phyloP scores from a whole-genome alignment of 2,888 invertebrate genomes.

The Hetaerina titia region DNA sequence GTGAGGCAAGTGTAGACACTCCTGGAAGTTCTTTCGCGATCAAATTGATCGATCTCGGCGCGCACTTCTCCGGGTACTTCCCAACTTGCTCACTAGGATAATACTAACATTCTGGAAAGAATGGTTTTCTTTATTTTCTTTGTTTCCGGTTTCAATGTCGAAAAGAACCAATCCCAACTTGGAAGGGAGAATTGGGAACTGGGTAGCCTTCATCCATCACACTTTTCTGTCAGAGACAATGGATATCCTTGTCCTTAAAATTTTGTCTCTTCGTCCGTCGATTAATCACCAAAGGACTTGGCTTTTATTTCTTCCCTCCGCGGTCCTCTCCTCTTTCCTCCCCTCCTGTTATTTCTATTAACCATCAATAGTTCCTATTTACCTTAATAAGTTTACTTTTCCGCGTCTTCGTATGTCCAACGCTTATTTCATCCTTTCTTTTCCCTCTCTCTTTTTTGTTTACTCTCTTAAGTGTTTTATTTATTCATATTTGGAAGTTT shows the following conservation, averaged over 20 bases:
- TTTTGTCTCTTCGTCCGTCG: not conserved
- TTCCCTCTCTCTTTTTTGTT: not conserved
- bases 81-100: not conserved
- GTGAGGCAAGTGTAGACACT: too few relatives aligned
- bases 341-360: not conserved
- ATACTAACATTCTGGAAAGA: not conserved
- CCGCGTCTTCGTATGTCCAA: not conserved
- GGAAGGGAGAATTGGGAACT: not conserved
- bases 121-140: not conserved
- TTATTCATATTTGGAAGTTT: too few relatives aligned
- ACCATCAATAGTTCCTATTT: not conserved
- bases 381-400: not conserved
- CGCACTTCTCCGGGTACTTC: not conserved
- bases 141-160: too few relatives aligned
- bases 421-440: not conserved
- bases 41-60: not conserved
- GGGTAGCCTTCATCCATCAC: not conserved
- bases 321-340: not conserved
- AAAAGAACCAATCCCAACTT: not conserved
- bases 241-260: not conserved
- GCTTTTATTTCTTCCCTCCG: too few relatives aligned
- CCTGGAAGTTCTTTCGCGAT: not conserved
- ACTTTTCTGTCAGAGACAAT: not conserved
- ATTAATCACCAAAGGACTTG: not conserved
- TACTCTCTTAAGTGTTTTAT: not conserved